Conservation (phyloP, 2,113 vertebrate species). For the Crotalus horridus region DNA sequence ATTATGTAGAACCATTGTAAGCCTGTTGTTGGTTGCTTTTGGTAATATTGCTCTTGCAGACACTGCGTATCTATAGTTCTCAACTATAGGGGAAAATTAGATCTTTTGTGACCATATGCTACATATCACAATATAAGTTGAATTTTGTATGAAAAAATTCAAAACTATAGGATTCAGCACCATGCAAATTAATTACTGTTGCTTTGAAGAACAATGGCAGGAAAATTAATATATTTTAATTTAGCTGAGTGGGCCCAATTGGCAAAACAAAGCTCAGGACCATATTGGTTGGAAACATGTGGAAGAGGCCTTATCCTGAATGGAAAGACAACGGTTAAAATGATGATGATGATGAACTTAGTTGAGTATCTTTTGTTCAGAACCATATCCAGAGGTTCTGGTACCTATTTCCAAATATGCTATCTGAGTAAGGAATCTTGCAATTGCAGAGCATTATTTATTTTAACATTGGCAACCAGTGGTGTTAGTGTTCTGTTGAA, state of each 20-base stretch:
- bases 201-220: neutral
- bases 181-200: neutral
- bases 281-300: too few relatives aligned
- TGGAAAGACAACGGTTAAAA: too few relatives aligned
- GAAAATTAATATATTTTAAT: neutral
- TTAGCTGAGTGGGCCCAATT: neutral
- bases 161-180: neutral
- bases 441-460: neutral
- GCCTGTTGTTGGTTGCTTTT: neutral
- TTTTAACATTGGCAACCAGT: neutral
- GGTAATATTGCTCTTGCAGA: neutral
- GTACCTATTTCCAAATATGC: neutral
- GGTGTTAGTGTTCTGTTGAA: neutral
- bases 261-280: too few relatives aligned
- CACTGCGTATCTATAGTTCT: neutral
- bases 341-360: too few relatives aligned
- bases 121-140: neutral
- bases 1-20: neutral
- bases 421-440: neutral
- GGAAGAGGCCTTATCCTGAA: too few relatives aligned
- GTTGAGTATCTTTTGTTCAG: neutral
- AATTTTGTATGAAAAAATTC: neutral
- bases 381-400: neutral
- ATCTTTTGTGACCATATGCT: neutral
- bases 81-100: neutral